Conservation (phyloP, 1,140 invertebrate species). For the Apis cerana region DNA sequence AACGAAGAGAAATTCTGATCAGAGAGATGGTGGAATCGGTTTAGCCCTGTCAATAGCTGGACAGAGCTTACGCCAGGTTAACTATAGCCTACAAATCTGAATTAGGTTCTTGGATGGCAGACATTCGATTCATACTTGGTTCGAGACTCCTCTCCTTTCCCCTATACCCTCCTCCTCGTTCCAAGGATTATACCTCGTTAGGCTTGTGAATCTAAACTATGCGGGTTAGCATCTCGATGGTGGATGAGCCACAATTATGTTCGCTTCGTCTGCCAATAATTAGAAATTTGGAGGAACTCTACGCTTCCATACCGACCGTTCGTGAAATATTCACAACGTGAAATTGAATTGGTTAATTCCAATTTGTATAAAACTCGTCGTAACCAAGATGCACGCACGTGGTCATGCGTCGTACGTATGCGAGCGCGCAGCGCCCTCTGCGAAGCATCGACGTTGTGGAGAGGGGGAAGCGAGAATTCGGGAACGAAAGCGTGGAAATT, state of each 20-base stretch:
- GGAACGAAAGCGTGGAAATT: background rate
- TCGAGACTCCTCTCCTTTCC: background rate
- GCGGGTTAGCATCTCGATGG: conserved; percentile 29
- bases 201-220: conserved; percentile 46
- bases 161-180: background rate
- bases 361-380: too few species aligned
- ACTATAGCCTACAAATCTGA: conserved; percentile 34
- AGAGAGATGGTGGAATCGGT: background rate
- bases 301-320: background rate
- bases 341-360: background rate
- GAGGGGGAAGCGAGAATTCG: too few species aligned
- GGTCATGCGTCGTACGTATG: background rate
- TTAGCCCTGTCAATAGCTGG: conserved; percentile 12
- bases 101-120: conserved; percentile 32
- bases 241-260: conserved; percentile 35
- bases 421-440: background rate
- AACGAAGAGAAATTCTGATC: background rate
- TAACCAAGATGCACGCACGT: too few species aligned
- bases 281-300: conserved; percentile 3
- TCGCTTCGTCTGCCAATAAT: conserved; percentile 30
- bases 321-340: background rate
- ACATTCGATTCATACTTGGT: conserved; percentile 44
- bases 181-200: conserved; percentile 40
- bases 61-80: conserved; percentile 5
- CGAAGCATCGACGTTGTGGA: background rate